Base-by-base conservation (phyloP, 2,888 invertebrate species). In the Xylota sylvarum region DNA sequence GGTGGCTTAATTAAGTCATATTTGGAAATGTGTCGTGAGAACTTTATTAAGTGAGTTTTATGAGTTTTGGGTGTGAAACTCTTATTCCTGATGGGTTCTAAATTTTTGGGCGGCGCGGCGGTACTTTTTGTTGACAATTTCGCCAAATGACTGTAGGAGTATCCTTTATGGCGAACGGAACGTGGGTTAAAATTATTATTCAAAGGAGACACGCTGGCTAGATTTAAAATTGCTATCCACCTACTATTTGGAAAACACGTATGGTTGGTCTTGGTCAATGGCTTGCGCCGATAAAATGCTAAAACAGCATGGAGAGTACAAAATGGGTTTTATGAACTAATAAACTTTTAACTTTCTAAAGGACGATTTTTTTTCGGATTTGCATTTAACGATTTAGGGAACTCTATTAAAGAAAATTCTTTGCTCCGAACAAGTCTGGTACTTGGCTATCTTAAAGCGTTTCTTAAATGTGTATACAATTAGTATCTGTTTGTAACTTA, bases 1-100 rank as follows among this genome's bases (percentile, higher is more conserved):
- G 23, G 48, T 32, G 70, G 10, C 46, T 72, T 79, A 79, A 79
- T 79, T 64, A 79, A 79, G 79, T 70, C 79, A 48, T 48, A 79
- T 70, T 48, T 19, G 23, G 35, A 32, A 64, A 56, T 72, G 23
- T 70, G 70, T n/a, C 52, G 23, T 69, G 60, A 55, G 52, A 50
- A 64, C 50, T 70, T 79, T 79, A 79, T 79, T 46, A 64, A 55
- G 64, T 62, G 55, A 14, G 19, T 55, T 72, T 79, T 72, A 72
- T 48, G 79, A 52, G 27, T 52, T 19, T 27, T 40, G 52, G 30
- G 10, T 50, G 50, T 30, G 35, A 58, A 23, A 37, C 17, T 50
- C n/a, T 35, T 37, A 9, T 6, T 12, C 4, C 7, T 62, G 27
- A 55, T 12, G 23, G 52, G 32, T 5, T 7, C 37, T 17, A 6